Evolutionary conservation across 1,140 invertebrate species (phyloP).

Genomic region (Phthorimaea operculella): DNA sequence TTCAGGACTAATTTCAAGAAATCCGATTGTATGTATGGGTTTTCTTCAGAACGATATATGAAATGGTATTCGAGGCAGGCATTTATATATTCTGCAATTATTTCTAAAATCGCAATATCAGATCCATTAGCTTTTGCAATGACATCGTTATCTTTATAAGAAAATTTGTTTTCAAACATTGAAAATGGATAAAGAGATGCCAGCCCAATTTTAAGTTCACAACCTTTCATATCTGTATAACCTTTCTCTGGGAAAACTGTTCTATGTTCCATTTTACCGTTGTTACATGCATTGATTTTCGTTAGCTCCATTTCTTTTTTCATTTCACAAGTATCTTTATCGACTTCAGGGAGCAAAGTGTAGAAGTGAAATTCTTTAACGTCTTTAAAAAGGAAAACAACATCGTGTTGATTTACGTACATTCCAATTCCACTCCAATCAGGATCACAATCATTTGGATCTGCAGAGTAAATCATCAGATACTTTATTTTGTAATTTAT

Average conservation of each 20-base stretch:
- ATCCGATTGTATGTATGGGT: conserved; percentile 21
- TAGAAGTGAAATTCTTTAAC: background rate
- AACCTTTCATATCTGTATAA: conserved; percentile 33
- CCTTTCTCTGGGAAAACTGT: conserved; percentile 28
- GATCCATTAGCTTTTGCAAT: conserved; percentile 28
- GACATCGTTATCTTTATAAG: conserved; percentile 24
- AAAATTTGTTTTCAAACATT: conserved; percentile 22
- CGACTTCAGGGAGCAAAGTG: conserved; percentile 19
- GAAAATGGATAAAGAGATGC: conserved; percentile 35
- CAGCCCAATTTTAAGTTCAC: conserved; percentile 39
- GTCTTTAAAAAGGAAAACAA: background rate
- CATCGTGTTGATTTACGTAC: background rate
- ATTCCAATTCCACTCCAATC: background rate
- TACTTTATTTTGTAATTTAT: background rate
- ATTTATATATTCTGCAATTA: conserved; percentile 39
- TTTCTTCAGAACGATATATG: conserved; percentile 29
- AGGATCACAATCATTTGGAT: background rate
- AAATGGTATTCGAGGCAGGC: conserved; percentile 27
- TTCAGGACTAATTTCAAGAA: conserved; percentile 34
- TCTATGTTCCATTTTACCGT: conserved; percentile 16
- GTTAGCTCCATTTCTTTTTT: conserved; percentile 13
- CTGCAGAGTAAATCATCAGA: background rate
- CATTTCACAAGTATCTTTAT: conserved; percentile 28
- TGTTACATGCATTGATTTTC: conserved; percentile 25
- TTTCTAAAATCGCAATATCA: conserved; percentile 46